Percentiles rank a stretch among this genome's conserved stretches.
phyloP scores from a whole-genome alignment of 2,888 invertebrate species.

The Phaedon cochleariae region DNA sequence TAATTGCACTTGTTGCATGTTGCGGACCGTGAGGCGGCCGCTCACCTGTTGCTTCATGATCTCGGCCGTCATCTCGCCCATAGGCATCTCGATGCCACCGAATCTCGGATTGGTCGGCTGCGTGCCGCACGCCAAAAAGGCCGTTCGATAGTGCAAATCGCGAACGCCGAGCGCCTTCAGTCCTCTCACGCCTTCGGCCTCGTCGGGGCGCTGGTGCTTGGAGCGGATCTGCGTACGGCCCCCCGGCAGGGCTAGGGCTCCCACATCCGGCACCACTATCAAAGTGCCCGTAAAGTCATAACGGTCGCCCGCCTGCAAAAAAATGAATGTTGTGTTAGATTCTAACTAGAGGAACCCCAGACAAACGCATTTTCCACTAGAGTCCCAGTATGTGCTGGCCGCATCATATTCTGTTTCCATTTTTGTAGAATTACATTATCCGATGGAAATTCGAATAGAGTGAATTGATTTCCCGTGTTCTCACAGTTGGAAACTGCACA shows the following conservation, averaged over 20 bases:
- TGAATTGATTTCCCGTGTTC: too few relatives aligned
- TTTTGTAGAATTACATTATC: too few relatives aligned
- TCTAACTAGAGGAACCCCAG: too few relatives aligned
- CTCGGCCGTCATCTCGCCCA: slow-evolving; percentile 91
- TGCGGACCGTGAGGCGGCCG: slow-evolving; percentile 90
- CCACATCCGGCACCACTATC: slow-evolving; percentile 97
- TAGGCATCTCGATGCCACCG: slow-evolving; percentile 83
- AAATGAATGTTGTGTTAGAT: slow-evolving; percentile 11
- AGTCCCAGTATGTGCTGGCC: too few relatives aligned
- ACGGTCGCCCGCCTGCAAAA: slow-evolving; percentile 71
- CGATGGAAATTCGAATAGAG: too few relatives aligned
- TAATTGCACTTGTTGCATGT: too few relatives aligned
- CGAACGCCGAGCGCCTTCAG: slow-evolving; percentile 82
- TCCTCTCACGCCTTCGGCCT: slow-evolving; percentile 66
- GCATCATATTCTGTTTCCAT: too few relatives aligned
- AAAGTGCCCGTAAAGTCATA: slow-evolving; percentile 96
- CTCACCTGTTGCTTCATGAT: slow-evolving; percentile 94
- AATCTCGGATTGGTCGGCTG: slow-evolving; percentile 87
- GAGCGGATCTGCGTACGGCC: slow-evolving; percentile 84
- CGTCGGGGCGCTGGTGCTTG: slow-evolving; percentile 75
- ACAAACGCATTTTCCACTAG: too few relatives aligned
- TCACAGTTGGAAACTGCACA: too few relatives aligned
- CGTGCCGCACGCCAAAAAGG: slow-evolving; percentile 94
- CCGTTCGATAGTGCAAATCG: slow-evolving; percentile 86
- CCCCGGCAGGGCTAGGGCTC: slow-evolving; percentile 85